phyloP scores from a whole-genome alignment of 2,888 invertebrate genomes.

The Drosophila neonasuta region DNA sequence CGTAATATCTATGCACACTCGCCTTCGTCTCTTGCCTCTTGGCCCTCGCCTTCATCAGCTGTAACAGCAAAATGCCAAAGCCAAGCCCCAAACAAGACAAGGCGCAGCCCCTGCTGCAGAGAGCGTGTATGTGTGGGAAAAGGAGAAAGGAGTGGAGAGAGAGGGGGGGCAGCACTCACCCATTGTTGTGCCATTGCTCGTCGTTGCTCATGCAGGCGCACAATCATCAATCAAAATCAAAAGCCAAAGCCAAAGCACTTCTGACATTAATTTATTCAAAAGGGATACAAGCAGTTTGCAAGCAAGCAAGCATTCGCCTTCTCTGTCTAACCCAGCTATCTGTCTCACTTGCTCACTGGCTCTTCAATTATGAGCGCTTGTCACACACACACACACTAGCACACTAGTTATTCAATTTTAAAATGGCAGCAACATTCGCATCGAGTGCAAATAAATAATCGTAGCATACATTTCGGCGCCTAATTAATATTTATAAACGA shows the following conservation, averaged over 20 bases:
- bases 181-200: conserved; percentile 32
- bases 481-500: conserved; percentile 74
- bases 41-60: conserved; percentile 39
- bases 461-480: conserved; percentile 28
- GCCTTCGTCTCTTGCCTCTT: neutral
- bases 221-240: conserved; percentile 82
- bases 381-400: conserved; percentile 13
- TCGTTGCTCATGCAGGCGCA: conserved; percentile 59
- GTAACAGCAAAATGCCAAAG: conserved; percentile 50
- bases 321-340: neutral
- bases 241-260: conserved; percentile 80
- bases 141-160: neutral
- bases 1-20: conserved; percentile 66
- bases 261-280: conserved; percentile 82
- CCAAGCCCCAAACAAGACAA: conserved; percentile 29
- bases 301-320: conserved; percentile 31
- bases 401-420: conserved; percentile 53
- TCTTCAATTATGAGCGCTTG: conserved; percentile 3
- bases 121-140: no score
- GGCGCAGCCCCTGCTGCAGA: neutral
- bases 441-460: conserved; percentile 40
- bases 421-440: conserved; percentile 21
- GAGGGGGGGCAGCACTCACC: neutral
- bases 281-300: conserved; percentile 74
- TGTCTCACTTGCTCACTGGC: neutral